A percentile compares a stretch with the other conserved stretches of the same genome.
phyloP scores from a whole-genome alignment of 2,113 vertebrate species.

The Crotalus helleri region DNA sequence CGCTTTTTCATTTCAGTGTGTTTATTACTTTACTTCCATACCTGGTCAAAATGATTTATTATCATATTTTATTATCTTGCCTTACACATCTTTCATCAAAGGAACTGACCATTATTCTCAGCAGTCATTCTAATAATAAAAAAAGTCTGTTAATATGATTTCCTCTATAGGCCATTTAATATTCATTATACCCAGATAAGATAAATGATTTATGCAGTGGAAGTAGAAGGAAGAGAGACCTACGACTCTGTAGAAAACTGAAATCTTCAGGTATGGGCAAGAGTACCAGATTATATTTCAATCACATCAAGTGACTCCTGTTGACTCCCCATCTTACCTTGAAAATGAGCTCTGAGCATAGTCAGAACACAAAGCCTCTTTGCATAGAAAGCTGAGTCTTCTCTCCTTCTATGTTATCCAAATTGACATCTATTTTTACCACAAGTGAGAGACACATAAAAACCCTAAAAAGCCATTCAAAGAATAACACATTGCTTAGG shows the following conservation, averaged over 20 bases:
- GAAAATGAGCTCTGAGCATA: constrained; percentile 39
- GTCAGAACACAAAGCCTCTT: not conserved
- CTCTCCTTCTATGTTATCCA: not conserved
- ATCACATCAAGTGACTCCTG: constrained; percentile 45
- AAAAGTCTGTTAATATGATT: constrained; percentile 54
- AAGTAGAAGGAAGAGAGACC: constrained; percentile 31
- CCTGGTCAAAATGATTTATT: constrained; percentile 60
- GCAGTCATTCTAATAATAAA: constrained; percentile 52
- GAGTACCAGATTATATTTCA: constrained; percentile 36
- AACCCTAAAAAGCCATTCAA: not conserved
- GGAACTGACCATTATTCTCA: constrained; percentile 51
- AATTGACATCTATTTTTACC: constrained; percentile 23
- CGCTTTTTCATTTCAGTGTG: constrained; percentile 45
- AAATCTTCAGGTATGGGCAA: constrained; percentile 42
- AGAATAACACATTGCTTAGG: not conserved
- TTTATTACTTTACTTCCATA: constrained; percentile 62
- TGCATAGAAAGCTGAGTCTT: not conserved
- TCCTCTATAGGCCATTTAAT: constrained; percentile 59
- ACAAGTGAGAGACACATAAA: not conserved
- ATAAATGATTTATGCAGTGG: constrained; percentile 48
- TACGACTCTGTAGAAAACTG: constrained; percentile 29
- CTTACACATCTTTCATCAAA: constrained; percentile 56
- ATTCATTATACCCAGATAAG: constrained; percentile 56
- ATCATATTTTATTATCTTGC: constrained; percentile 63
- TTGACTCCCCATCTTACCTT: constrained; percentile 26